These are phyloP conservation scores for Chelidonichthys spinosus DNA, from an alignment of 2,797 vertebrate species.

Conservation along the genomic window DNA sequence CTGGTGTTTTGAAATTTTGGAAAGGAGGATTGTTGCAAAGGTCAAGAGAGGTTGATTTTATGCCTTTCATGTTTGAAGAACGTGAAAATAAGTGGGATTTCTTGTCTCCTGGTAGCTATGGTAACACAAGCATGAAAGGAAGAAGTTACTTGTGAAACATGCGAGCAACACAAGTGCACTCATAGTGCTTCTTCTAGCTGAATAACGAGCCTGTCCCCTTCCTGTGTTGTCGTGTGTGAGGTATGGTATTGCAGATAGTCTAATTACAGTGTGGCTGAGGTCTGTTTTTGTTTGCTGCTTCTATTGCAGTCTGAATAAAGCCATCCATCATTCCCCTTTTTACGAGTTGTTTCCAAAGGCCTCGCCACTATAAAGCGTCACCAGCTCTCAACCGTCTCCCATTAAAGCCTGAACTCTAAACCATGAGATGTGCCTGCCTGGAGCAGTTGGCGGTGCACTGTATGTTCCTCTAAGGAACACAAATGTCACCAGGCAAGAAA, in stretches of 20 bases:
- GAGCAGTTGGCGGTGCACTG: conserved; percentile 39
- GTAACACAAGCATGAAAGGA: not conserved
- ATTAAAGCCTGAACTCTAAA: conserved; percentile 54
- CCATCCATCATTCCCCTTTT: conserved; percentile 38
- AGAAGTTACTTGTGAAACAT: not conserved
- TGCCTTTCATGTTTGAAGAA: conserved; percentile 20
- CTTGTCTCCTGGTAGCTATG: not conserved
- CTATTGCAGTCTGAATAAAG: conserved; percentile 38
- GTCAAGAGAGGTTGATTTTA: not conserved
- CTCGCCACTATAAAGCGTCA: conserved; percentile 48
- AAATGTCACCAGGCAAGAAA: conserved; percentile 66
- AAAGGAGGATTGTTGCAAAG: not conserved
- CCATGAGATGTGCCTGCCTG: conserved; percentile 36
- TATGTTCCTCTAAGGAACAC: conserved; percentile 57
- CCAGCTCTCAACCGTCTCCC: conserved; percentile 45
- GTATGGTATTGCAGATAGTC: not conserved
- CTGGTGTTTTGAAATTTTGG: not conserved
- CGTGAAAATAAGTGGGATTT: not conserved
- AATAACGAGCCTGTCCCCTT: not conserved
- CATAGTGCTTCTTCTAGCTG: conserved; percentile 14
- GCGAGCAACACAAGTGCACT: not conserved
- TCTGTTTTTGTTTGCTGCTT: conserved; percentile 39
- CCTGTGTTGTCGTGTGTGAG: conserved; percentile 1
- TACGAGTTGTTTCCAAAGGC: conserved; percentile 54
- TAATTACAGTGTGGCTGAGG: conserved; percentile 23